Evolutionary conservation across 1,140 invertebrate species (phyloP).

Genomic region (Carposina sasakii): DNA sequence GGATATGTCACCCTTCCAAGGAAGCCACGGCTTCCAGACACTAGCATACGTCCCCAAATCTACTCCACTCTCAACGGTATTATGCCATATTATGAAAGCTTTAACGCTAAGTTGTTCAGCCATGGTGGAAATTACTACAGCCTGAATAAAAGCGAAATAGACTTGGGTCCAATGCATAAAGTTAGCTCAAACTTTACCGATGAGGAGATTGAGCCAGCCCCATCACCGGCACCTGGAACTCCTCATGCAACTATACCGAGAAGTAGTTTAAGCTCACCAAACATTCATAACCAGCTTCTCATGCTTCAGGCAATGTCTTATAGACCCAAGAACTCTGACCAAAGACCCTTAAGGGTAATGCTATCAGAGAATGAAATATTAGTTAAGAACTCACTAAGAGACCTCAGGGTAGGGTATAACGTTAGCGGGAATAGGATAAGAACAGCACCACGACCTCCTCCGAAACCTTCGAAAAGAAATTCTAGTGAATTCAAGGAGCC

Average conservation of each 20-base stretch:
- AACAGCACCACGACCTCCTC: constrained; percentile 37
- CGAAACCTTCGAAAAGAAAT: constrained; percentile 45
- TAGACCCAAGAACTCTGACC: constrained; percentile 34
- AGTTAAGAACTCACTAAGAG: constrained; percentile 35
- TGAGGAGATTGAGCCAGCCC: constrained; percentile 74
- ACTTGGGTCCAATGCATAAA: constrained; percentile 66
- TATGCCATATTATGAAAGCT: constrained; percentile 88
- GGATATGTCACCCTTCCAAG: constrained; percentile 89
- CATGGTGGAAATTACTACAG: constrained; percentile 85
- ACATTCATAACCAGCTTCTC: constrained; percentile 59
- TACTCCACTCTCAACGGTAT: constrained; percentile 71
- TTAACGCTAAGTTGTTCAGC: constrained; percentile 84
- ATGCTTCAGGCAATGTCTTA: constrained; percentile 48
- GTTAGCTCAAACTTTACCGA: constrained; percentile 62
- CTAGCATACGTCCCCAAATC: constrained; percentile 63
- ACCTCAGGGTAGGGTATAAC: constrained; percentile 40
- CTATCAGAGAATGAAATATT: constrained; percentile 49
- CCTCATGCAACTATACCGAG: constrained; percentile 59
- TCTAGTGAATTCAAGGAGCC: constrained; percentile 55
- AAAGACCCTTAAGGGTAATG: constrained; percentile 45
- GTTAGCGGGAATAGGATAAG: constrained; percentile 42
- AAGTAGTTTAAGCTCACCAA: constrained; percentile 61
- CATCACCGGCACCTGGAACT: constrained; percentile 61
- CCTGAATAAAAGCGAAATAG: constrained; percentile 76
- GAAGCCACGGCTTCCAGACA: constrained; percentile 80